Conservation (phyloP, 2,113 vertebrate genomes). For the Hoplias malabaricus region DNA sequence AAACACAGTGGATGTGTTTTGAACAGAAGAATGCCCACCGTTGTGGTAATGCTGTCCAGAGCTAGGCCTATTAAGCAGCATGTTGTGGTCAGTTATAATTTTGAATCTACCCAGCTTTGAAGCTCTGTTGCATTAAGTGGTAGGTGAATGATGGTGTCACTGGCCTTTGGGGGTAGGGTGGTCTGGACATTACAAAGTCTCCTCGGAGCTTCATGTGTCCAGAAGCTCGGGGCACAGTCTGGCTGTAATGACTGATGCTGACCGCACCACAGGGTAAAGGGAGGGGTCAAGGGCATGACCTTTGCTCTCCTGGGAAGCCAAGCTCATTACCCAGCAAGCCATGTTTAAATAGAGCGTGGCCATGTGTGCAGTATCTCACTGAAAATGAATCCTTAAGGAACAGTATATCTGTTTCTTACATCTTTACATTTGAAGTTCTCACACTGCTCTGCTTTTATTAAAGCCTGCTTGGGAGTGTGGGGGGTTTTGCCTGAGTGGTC, state of each 20-base stretch:
- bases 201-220: background rate
- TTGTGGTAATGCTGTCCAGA: background rate
- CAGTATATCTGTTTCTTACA: background rate
- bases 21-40: background rate
- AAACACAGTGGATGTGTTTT: background rate
- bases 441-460: background rate
- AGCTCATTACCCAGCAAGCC: slow-evolving; percentile 32
- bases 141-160: slow-evolving; percentile 1
- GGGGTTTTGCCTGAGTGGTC: background rate
- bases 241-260: background rate
- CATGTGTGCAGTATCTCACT: background rate
- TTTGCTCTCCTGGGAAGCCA: slow-evolving; percentile 22
- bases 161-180: slow-evolving; percentile 14
- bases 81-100: background rate
- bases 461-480: background rate
- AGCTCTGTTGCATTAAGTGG: slow-evolving; percentile 10
- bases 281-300: background rate
- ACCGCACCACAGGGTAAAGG: slow-evolving; percentile 8
- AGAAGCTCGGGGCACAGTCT: slow-evolving; percentile 6
- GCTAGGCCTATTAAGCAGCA: background rate
- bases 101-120: background rate
- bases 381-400: background rate
- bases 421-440: background rate
- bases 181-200: background rate
- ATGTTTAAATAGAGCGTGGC: slow-evolving; percentile 20